Percentiles rank a stretch among this genome's conserved stretches.
Conservation (phyloP, 2,888 invertebrate genomes). For the Paralinhomoeus sp. region DNA sequence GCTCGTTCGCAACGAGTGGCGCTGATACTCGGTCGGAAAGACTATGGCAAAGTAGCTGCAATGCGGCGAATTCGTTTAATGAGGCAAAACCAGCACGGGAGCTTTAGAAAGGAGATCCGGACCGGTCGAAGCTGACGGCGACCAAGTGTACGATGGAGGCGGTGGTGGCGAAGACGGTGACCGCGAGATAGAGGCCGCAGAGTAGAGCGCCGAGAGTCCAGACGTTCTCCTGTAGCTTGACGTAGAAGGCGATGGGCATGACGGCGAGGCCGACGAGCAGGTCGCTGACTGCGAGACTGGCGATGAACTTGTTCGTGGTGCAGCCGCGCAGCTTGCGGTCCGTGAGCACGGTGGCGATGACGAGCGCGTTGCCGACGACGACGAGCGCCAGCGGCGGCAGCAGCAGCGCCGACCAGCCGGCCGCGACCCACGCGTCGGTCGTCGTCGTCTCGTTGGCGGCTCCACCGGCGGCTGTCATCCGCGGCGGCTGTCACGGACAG, state of each 20-base stretch:
- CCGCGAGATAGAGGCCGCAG: conserved; percentile 14
- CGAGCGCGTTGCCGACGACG: not conserved
- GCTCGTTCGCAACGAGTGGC: conserved; percentile 13
- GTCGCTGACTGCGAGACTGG: conserved; percentile 15
- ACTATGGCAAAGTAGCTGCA: conserved; percentile 17
- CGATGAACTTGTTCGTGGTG: conserved; percentile 9
- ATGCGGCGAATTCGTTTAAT: not conserved
- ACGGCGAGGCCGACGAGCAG: conserved; percentile 14
- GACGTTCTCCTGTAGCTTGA: conserved; percentile 11
- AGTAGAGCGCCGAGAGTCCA: conserved; percentile 13
- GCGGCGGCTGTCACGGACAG: too few species aligned
- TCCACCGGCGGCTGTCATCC: not conserved
- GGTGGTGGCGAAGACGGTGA: conserved; percentile 15
- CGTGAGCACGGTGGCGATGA: not conserved
- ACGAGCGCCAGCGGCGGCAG: not conserved
- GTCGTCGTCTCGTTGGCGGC: not conserved
- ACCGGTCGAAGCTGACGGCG: conserved; percentile 16
- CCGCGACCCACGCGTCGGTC: too few species aligned
- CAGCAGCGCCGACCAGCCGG: not conserved
- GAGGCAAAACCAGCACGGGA: too few species aligned
- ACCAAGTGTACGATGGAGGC: conserved; percentile 17
- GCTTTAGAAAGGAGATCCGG: not conserved
- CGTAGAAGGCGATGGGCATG: conserved; percentile 15
- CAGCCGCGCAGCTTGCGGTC: not conserved
- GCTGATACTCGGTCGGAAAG: conserved; percentile 17